phyloP scores from a whole-genome alignment of 2,888 invertebrate species.

The Thyatira batis region DNA sequence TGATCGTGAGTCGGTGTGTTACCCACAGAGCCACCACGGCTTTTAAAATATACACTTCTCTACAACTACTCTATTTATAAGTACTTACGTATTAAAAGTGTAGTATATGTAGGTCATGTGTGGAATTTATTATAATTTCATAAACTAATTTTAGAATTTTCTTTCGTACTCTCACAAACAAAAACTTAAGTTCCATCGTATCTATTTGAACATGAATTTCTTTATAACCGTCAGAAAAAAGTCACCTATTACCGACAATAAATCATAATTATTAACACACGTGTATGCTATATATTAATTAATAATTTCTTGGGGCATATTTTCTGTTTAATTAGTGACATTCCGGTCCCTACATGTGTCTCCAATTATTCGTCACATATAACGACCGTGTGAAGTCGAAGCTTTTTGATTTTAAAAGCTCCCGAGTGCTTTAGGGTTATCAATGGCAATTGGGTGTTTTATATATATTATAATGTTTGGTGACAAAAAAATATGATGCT shows the following conservation, averaged over 20 bases:
- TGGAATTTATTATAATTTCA: too few species aligned
- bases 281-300: slow-evolving; percentile 56
- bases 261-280: slow-evolving; percentile 62
- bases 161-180: slow-evolving; percentile 16
- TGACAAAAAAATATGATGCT: too few species aligned
- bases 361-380: slow-evolving; percentile 57
- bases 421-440: background rate
- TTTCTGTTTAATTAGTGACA: slow-evolving; percentile 61
- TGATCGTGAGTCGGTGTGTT: too few species aligned
- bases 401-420: slow-evolving; percentile 17
- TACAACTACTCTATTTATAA: too few species aligned
- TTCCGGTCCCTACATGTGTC: slow-evolving; percentile 51
- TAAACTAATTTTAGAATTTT: too few species aligned
- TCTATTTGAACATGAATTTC: slow-evolving; percentile 23
- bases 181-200: slow-evolving; percentile 15
- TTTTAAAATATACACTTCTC: too few species aligned
- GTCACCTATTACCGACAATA: slow-evolving; percentile 27
- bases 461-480: too few species aligned
- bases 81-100: too few species aligned
- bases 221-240: slow-evolving; percentile 22
- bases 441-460: background rate
- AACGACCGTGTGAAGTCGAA: slow-evolving; percentile 54
- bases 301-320: slow-evolving; percentile 58
- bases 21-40: too few species aligned
- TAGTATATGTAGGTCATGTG: too few species aligned